Evolutionary conservation across 2,113 vertebrate genomes (phyloP).

Genomic region (Chlorodrepanis virens): DNA sequence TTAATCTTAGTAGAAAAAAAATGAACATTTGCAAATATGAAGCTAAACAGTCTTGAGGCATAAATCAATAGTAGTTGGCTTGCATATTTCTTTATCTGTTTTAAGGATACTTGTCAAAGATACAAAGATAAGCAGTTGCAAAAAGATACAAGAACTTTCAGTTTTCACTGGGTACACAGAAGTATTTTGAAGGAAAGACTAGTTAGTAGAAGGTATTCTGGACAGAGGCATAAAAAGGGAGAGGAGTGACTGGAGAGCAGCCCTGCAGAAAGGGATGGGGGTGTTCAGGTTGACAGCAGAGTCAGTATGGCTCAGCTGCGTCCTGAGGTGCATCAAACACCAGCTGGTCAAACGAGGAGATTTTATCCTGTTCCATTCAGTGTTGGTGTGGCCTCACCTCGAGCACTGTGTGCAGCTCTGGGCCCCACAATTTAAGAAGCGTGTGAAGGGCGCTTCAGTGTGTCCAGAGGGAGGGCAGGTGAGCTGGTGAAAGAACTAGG

Average conservation of each 20-base stretch:
- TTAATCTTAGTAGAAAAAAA: neutral
- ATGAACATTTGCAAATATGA: neutral
- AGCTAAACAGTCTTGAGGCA: neutral
- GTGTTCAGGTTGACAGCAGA: neutral
- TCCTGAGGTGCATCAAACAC: neutral
- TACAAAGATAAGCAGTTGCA: neutral
- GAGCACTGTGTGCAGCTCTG: neutral
- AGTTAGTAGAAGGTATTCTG: neutral
- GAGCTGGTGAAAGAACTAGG: neutral
- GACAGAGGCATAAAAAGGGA: neutral
- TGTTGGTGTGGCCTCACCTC: rapidly evolving
- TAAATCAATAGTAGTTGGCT: neutral
- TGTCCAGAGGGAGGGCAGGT: neutral
- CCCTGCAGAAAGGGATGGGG: neutral
- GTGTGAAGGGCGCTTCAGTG: neutral
- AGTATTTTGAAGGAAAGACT: neutral
- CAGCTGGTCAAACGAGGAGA: no score
- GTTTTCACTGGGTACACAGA: neutral
- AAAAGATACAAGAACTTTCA: neutral
- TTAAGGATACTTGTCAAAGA: neutral
- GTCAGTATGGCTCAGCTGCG: rapidly evolving
- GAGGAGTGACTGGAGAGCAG: neutral
- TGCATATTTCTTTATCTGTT: neutral
- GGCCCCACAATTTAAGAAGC: neutral
- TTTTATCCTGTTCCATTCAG: neutral